Percentiles rank a stretch among this genome's conserved stretches.
phyloP scores from a whole-genome alignment of 2,797 vertebrate genomes.

The Pseudomugil gertrudae region DNA sequence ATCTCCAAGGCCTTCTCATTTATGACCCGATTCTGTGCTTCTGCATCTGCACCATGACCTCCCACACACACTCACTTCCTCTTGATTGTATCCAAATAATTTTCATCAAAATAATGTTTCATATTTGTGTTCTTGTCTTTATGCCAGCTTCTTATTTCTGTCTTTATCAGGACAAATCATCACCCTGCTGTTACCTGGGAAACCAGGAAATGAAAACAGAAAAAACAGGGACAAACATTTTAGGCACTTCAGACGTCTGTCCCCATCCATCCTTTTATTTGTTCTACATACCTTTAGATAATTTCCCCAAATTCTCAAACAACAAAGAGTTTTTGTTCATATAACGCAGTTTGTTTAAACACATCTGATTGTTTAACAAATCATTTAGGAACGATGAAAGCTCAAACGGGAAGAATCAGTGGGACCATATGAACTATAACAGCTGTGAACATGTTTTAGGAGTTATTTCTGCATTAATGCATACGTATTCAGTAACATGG shows the following conservation, averaged over 20 bases:
- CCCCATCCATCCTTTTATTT: conserved; percentile 1
- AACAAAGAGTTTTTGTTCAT: background rate
- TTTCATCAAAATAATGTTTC: conserved; percentile 15
- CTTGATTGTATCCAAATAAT: background rate
- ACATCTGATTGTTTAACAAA: background rate
- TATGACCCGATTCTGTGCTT: conserved; percentile 8
- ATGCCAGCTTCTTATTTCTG: conserved; percentile 13
- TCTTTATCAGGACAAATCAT: conserved; percentile 47
- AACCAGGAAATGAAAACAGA: conserved; percentile 58
- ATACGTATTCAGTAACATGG: background rate
- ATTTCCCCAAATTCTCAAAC: background rate
- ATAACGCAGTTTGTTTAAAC: background rate
- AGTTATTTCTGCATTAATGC: background rate
- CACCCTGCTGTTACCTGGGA: conserved; percentile 26
- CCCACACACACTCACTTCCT: background rate
- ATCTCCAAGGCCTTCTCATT: background rate
- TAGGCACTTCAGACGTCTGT: conserved; percentile 32
- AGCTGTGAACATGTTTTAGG: background rate
- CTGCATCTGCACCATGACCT: background rate
- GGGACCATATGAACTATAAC: background rate
- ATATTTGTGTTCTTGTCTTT: conserved; percentile 15
- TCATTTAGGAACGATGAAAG: too few relatives aligned
- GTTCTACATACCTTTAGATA: conserved; percentile 28
- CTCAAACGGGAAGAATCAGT: background rate
- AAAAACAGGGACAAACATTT: conserved; percentile 35